phyloP scores from a whole-genome alignment of 2,797 vertebrate genomes.

The Scleropages formosus region DNA sequence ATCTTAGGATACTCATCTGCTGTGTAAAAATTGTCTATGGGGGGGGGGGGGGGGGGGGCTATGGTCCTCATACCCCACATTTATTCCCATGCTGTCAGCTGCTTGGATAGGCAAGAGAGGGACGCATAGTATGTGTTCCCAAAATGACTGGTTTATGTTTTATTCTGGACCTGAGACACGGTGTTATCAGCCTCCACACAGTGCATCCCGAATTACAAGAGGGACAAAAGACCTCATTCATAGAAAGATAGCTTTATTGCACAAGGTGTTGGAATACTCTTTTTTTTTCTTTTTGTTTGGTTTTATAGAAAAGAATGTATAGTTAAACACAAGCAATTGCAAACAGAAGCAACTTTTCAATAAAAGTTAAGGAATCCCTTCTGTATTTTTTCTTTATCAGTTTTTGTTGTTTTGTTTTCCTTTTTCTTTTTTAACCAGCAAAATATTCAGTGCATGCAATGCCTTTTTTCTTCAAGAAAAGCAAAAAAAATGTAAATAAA shows the following conservation, averaged over 20 bases:
- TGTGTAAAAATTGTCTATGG: too few relatives aligned
- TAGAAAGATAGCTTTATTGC: constrained; percentile 99
- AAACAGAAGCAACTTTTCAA: constrained; percentile 88
- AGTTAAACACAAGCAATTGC: constrained; percentile 98
- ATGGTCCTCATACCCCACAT: too few relatives aligned
- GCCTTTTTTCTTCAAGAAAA: constrained; percentile 75
- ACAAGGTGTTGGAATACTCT: constrained; percentile 90
- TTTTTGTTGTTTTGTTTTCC: constrained; percentile 67
- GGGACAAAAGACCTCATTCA: constrained; percentile 54
- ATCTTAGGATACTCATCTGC: too few relatives aligned
- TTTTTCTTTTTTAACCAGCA: constrained; percentile 77
- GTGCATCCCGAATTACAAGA: constrained; percentile 35
- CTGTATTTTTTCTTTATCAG: constrained; percentile 65
- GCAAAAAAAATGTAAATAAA: constrained; percentile 60
- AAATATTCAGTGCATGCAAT: constrained; percentile 90
- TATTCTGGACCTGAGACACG: too few relatives aligned
- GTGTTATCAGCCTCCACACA: neutral
- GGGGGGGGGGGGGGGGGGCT: too few relatives aligned
- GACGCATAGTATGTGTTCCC: too few relatives aligned
- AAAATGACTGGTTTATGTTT: too few relatives aligned
- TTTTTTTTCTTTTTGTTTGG: constrained; percentile 81
- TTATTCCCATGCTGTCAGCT: too few relatives aligned
- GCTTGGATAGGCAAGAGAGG: too few relatives aligned
- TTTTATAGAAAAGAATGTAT: constrained; percentile 92
- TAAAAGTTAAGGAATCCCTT: constrained; percentile 73